These are phyloP conservation scores for Selenia dentaria DNA, from an alignment of 2,888 invertebrate species.

Conservation along the genomic window DNA sequence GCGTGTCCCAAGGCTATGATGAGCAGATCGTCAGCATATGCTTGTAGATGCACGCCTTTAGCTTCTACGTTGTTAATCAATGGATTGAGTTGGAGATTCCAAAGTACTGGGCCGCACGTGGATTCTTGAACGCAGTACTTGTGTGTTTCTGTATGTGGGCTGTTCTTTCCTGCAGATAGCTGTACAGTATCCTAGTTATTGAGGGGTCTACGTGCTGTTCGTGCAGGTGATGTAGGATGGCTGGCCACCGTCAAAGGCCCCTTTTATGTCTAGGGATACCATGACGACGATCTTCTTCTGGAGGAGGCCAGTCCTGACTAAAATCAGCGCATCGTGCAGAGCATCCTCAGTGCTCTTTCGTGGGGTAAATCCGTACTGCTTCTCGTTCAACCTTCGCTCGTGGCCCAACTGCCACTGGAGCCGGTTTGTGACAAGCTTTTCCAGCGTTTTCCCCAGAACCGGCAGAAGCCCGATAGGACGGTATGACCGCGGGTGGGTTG, in stretches of 20 bases:
- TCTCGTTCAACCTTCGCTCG: background rate
- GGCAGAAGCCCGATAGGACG: background rate
- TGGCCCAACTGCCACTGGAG: background rate
- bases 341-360: too few relatives aligned
- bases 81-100: background rate
- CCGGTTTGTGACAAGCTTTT: background rate
- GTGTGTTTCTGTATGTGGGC: background rate
- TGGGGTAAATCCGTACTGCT: background rate
- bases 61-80: background rate
- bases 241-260: background rate
- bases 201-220: too few relatives aligned
- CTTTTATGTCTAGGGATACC: too few relatives aligned
- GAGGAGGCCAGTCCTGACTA: background rate
- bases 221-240: background rate
- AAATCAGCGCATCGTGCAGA: background rate
- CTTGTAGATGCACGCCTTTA: background rate
- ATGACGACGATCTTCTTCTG: background rate
- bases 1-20: background rate
- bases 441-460: constrained; percentile 2
- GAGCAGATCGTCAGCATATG: background rate
- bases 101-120: too few relatives aligned
- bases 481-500: background rate
- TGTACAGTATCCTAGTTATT: background rate
- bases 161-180: background rate
- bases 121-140: background rate